Conservation (phyloP, 1,140 invertebrate species). For the Cataglyphis hispanica region DNA sequence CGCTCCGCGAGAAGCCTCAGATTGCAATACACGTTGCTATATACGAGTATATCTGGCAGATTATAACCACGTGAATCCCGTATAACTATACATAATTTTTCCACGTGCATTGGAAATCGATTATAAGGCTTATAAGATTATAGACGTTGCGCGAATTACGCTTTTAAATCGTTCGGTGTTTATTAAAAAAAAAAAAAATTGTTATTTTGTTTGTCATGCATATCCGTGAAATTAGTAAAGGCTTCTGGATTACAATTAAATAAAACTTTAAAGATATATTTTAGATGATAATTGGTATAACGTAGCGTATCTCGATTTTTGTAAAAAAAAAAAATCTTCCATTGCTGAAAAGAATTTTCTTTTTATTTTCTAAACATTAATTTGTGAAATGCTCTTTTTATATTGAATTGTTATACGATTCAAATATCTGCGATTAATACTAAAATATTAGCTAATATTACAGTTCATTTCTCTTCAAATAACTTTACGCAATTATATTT, state of each 20-base stretch:
- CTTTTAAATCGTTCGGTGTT: not conserved
- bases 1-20: slow-evolving; percentile 67
- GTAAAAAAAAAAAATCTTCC: not conserved
- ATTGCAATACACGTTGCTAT: slow-evolving; percentile 65
- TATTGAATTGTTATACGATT: not conserved
- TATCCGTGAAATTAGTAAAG: not conserved
- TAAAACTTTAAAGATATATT: not conserved
- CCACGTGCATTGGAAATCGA: slow-evolving; percentile 12
- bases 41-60: slow-evolving; percentile 63
- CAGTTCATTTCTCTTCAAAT: not conserved
- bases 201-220: not conserved
- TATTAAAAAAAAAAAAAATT: not conserved
- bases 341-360: not conserved
- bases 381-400: not conserved
- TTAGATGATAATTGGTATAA: not conserved
- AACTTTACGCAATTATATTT: slow-evolving; percentile 19
- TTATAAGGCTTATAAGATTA: not conserved
- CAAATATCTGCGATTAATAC: not conserved
- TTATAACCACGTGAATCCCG: slow-evolving; percentile 69
- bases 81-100: slow-evolving; percentile 27
- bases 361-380: not conserved
- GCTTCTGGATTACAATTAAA: not conserved
- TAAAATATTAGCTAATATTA: slow-evolving; percentile 7
- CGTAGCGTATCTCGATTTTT: not conserved
- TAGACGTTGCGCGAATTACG: slow-evolving; percentile 2